Evolutionary conservation across 2,113 vertebrate species (phyloP).

Genomic region (Nesogale talazaci): DNA sequence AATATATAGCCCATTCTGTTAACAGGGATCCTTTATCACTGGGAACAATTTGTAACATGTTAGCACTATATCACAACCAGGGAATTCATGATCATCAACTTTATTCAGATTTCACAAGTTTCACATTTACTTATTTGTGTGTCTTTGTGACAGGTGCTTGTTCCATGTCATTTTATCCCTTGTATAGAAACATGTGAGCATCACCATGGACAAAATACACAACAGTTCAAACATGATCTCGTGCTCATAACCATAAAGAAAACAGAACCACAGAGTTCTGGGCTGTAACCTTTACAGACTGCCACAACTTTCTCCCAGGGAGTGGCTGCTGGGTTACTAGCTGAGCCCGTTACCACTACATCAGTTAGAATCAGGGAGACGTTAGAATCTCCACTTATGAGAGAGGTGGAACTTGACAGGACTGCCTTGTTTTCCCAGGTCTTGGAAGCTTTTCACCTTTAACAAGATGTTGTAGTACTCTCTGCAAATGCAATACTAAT

Average conservation of each 20-base stretch:
- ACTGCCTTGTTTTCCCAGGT: too few relatives aligned
- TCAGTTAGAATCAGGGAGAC: not conserved
- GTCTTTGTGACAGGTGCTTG: not conserved
- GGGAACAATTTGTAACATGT: not conserved
- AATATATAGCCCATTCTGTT: too few relatives aligned
- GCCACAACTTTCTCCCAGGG: too few relatives aligned
- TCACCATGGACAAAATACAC: not conserved
- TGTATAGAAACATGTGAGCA: not conserved
- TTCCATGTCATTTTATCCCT: constrained; percentile 19
- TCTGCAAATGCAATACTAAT: too few relatives aligned
- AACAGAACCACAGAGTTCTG: too few relatives aligned
- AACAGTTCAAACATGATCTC: not conserved
- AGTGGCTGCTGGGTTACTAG: not conserved
- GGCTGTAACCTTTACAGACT: too few relatives aligned
- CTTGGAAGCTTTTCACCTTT: too few relatives aligned
- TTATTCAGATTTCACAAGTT: not conserved
- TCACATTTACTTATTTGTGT: not conserved
- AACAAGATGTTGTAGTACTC: too few relatives aligned
- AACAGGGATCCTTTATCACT: too few relatives aligned
- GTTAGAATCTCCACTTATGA: not conserved
- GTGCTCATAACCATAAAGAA: not conserved
- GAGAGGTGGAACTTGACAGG: too few relatives aligned
- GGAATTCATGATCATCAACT: not conserved
- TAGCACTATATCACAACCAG: not conserved
- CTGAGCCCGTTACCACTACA: not conserved